Evolutionary conservation across 2,797 vertebrate genomes (phyloP).

Genomic region (Taenioides sp.): DNA sequence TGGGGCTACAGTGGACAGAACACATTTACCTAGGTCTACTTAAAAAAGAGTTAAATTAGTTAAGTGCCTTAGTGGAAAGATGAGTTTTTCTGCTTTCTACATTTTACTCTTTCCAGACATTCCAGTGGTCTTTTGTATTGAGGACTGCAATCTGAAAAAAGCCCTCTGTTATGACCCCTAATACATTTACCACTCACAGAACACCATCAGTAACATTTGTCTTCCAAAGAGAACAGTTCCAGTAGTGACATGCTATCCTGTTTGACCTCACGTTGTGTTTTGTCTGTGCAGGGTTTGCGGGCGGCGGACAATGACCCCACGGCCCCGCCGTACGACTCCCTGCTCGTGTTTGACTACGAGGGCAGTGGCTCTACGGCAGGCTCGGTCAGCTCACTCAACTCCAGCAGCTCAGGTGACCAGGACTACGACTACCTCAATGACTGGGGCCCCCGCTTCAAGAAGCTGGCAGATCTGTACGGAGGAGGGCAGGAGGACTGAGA

Average conservation of each 20-base stretch:
- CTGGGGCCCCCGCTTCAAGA: constrained; percentile 98
- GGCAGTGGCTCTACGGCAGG: constrained; percentile 94
- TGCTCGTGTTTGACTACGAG: constrained; percentile 98
- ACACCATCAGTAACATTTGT: no score
- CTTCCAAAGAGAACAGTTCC: background rate
- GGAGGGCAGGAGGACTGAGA: constrained; percentile 92
- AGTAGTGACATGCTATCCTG: background rate
- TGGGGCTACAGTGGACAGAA: no score
- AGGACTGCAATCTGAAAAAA: no score
- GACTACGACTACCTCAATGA: constrained; percentile 98
- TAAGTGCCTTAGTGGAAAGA: no score
- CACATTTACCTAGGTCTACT: no score
- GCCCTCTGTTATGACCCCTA: no score
- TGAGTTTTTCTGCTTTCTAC: no score
- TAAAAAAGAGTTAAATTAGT: no score
- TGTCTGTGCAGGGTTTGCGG: constrained; percentile 83
- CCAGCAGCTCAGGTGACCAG: constrained; percentile 94
- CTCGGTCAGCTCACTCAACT: constrained; percentile 96
- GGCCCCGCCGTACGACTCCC: constrained; percentile 93
- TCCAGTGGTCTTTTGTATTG: no score
- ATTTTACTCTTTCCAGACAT: no score
- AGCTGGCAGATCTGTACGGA: constrained; percentile 97
- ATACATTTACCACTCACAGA: no score
- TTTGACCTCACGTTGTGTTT: background rate
- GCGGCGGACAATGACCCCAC: constrained; percentile 97